Evolutionary conservation across 2,888 invertebrate genomes (phyloP).

Genomic region (Darwinula stevensoni): DNA sequence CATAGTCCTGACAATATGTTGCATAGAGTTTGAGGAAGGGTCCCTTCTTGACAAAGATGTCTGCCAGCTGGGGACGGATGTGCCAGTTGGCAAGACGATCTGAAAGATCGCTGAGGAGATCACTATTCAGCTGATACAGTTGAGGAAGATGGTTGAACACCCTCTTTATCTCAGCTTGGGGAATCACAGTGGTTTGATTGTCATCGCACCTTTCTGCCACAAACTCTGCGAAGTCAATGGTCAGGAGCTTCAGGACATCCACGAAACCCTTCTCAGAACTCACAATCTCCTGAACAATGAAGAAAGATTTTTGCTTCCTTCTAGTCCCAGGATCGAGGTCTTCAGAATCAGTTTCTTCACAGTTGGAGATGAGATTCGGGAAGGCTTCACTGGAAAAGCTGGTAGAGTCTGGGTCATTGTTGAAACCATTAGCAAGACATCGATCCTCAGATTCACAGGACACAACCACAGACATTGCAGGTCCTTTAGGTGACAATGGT

Average conservation of each 20-base stretch:
- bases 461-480: too few species aligned
- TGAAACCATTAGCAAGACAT: too few species aligned
- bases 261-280: constrained; percentile 25
- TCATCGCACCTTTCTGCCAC: constrained; percentile 9
- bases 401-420: too few species aligned
- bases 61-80: constrained; percentile 19
- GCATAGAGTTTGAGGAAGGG: constrained; percentile 26
- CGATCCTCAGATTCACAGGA: too few species aligned
- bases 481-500: too few species aligned
- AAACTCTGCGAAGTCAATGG: constrained; percentile 20
- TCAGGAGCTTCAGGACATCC: constrained; percentile 22
- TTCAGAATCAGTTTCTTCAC: too few species aligned
- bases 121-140: constrained; percentile 22
- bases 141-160: constrained; percentile 23
- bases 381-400: too few species aligned
- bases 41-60: constrained; percentile 26
- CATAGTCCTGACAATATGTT: constrained; percentile 24
- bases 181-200: constrained; percentile 16
- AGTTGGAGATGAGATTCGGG: too few species aligned
- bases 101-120: constrained; percentile 21
- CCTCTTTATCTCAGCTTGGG: constrained; percentile 17
- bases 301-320: too few species aligned
- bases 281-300: constrained; percentile 23
- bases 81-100: constrained; percentile 19
- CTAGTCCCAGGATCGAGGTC: too few species aligned